phyloP scores from a whole-genome alignment of 1,140 invertebrate species.

The Choristoneura fumiferana region DNA sequence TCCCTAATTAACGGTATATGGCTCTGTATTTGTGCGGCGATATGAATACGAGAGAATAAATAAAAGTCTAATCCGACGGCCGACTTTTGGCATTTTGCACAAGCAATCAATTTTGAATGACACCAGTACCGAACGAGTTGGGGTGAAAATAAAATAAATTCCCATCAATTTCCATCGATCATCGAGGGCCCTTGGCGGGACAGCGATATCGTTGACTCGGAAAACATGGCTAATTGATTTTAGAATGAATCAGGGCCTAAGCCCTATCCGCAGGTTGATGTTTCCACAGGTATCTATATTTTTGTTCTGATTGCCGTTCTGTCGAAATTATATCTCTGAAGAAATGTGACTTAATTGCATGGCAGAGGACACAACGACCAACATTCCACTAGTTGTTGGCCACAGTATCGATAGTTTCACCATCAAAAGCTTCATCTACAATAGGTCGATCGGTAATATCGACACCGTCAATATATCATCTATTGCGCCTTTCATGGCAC shows the following conservation, averaged over 20 bases:
- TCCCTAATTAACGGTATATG: slow-evolving; percentile 4
- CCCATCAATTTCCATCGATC: slow-evolving; percentile 56
- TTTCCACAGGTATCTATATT: not conserved
- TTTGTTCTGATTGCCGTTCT: too few species aligned
- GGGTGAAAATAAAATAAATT: slow-evolving; percentile 49
- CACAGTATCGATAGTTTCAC: too few species aligned
- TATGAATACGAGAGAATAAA: slow-evolving; percentile 11
- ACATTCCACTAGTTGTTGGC: too few species aligned
- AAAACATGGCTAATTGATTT: slow-evolving; percentile 51
- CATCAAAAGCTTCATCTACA: too few species aligned
- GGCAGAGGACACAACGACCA: too few species aligned
- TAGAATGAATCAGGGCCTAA: slow-evolving; percentile 39
- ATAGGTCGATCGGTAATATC: too few species aligned
- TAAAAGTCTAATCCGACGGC: slow-evolving; percentile 26
- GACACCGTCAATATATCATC: too few species aligned
- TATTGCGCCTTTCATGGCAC: too few species aligned
- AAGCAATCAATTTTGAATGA: slow-evolving; percentile 58
- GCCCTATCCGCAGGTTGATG: not conserved
- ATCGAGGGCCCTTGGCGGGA: slow-evolving; percentile 37
- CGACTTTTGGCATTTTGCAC: slow-evolving; percentile 42
- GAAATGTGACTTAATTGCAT: too few species aligned
- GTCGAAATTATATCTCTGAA: too few species aligned
- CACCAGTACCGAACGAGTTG: slow-evolving; percentile 43
- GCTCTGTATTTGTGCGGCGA: slow-evolving; percentile 1
- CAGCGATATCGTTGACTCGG: slow-evolving; percentile 40